Percentiles rank a stretch among this genome's conserved stretches.
Conservation (phyloP, 2,888 invertebrate genomes). For the Harpalus rufipes region DNA sequence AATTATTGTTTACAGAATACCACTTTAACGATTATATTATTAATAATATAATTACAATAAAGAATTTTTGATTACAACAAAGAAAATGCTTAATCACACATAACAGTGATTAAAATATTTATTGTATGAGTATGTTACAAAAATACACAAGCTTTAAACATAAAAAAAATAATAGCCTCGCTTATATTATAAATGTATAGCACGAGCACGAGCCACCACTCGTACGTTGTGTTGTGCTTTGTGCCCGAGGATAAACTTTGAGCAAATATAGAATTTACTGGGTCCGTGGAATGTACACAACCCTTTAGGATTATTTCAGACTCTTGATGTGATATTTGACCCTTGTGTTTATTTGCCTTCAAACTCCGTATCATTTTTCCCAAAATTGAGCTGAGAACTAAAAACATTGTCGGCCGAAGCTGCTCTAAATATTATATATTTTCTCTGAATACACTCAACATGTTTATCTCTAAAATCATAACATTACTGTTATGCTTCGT, state of each 20-base stretch:
- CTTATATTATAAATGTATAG: too few species aligned
- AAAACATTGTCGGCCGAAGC: neutral
- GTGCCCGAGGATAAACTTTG: constrained; percentile 35
- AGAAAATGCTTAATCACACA: too few species aligned
- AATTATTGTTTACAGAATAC: too few species aligned
- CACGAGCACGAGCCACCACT: neutral
- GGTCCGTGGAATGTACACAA: constrained; percentile 23
- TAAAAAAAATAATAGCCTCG: too few species aligned
- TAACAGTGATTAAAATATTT: too few species aligned
- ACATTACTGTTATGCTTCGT: neutral
- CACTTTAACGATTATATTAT: too few species aligned
- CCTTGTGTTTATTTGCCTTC: neutral
- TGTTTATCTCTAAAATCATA: neutral
- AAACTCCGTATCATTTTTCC: neutral
- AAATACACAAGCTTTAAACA: too few species aligned
- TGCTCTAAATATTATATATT: neutral
- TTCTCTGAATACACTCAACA: neutral
- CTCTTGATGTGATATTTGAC: constrained; percentile 1
- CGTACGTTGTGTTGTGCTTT: constrained; percentile 6
- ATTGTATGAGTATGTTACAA: too few species aligned
- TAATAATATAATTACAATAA: too few species aligned
- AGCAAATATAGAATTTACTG: constrained; percentile 45
- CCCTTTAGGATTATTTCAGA: constrained; percentile 36
- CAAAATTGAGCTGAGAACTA: neutral
- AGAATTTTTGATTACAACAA: too few species aligned